Evolutionary conservation across 2,113 vertebrate genomes (phyloP).

Genomic region (Theristicus caerulescens): DNA sequence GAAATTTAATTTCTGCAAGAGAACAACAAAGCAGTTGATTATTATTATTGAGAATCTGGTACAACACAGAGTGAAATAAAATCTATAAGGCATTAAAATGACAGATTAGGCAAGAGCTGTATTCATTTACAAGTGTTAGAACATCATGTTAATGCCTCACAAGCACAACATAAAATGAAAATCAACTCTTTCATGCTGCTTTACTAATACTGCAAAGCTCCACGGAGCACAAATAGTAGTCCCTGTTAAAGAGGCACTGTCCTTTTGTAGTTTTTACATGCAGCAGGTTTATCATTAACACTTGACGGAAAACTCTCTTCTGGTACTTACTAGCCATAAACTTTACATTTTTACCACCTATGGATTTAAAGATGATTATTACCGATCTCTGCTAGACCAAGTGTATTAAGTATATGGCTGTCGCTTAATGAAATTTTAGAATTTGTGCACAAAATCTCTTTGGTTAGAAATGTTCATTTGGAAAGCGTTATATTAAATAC

Average conservation of each 20-base stretch:
- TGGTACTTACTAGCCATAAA: not conserved
- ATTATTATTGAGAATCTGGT: slow-evolving; percentile 99
- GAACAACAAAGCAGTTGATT: slow-evolving; percentile 96
- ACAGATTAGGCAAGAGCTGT: slow-evolving; percentile 95
- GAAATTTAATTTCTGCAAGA: slow-evolving; percentile 98
- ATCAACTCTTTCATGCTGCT: slow-evolving; percentile 87
- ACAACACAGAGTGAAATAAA: slow-evolving; percentile 95
- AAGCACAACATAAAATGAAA: slow-evolving; percentile 94
- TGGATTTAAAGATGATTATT: slow-evolving; percentile 20
- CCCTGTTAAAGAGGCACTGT: slow-evolving; percentile 70
- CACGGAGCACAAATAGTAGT: slow-evolving; percentile 67
- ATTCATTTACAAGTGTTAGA: slow-evolving; percentile 99
- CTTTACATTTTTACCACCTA: not conserved
- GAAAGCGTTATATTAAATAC: not conserved
- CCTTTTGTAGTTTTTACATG: slow-evolving; percentile 62
- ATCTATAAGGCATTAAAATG: slow-evolving; percentile 99
- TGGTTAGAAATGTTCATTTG: not conserved
- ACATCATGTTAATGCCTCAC: slow-evolving; percentile 95
- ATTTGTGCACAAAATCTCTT: not conserved
- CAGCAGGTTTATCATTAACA: slow-evolving; percentile 51
- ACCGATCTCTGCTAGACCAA: not conserved
- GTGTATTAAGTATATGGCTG: not conserved
- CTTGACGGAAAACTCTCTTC: slow-evolving; percentile 38
- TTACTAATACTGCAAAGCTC: slow-evolving; percentile 76
- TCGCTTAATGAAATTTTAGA: not conserved